phyloP scores from a whole-genome alignment of 2,113 vertebrate genomes.

The Furnarius figulus region DNA sequence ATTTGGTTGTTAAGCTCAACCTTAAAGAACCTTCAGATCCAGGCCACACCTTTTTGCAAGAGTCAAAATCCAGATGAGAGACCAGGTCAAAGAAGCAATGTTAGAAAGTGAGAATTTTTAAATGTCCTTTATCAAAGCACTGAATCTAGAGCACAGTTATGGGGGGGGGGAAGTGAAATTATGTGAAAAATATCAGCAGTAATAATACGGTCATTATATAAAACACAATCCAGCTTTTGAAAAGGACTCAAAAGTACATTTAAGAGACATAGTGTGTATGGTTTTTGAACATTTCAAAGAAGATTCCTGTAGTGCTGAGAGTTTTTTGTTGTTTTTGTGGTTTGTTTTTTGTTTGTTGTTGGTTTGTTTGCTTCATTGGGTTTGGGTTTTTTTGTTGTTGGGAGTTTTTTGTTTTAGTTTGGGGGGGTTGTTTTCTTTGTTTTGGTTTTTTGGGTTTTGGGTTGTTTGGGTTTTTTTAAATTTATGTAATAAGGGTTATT shows the following conservation, averaged over 20 bases:
- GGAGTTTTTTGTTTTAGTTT: neutral
- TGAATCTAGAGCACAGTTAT: neutral
- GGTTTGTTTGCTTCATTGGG: neutral
- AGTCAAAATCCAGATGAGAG: neutral
- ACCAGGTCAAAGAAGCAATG: accelerated
- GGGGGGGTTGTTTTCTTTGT: no score
- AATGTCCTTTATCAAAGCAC: neutral
- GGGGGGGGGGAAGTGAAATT: neutral
- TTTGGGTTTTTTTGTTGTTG: neutral
- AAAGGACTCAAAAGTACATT: neutral
- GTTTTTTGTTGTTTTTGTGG: neutral
- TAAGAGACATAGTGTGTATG: neutral
- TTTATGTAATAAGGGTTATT: neutral
- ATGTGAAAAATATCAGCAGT: neutral
- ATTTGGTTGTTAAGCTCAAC: neutral
- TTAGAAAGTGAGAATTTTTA: neutral
- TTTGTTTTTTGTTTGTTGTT: neutral
- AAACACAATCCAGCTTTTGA: neutral
- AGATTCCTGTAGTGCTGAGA: neutral
- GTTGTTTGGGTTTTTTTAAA: neutral
- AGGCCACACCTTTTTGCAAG: neutral
- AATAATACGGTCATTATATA: neutral
- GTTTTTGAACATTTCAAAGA: neutral
- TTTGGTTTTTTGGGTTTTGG: neutral
- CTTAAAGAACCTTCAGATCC: neutral